These are phyloP conservation scores for Pegoplata infirma DNA, from an alignment of 2,888 invertebrate genomes.

Conservation along the genomic window DNA sequence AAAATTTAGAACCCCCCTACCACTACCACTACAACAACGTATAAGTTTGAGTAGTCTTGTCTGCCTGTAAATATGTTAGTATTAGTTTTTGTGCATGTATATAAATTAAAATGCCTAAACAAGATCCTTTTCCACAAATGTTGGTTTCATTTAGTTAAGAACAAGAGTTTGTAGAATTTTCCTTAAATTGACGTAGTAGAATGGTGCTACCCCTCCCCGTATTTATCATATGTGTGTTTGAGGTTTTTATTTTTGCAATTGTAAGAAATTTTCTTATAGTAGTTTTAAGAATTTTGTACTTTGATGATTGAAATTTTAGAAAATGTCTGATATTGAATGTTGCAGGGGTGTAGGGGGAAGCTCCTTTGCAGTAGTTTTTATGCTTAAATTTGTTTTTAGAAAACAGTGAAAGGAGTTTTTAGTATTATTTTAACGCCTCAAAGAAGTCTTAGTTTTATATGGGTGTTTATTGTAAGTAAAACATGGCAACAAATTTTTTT, in stretches of 20 bases:
- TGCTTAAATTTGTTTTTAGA: neutral
- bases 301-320: constrained; percentile 46
- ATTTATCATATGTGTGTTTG: constrained; percentile 3
- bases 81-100: no score
- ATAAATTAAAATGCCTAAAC: constrained; percentile 55
- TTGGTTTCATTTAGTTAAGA: neutral
- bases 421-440: neutral
- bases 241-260: constrained; percentile 41
- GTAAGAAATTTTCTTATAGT: constrained; percentile 42
- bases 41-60: neutral
- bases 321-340: constrained; percentile 15
- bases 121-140: constrained; percentile 42
- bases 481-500: neutral
- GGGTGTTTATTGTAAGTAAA: neutral
- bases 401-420: neutral
- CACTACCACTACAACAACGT: neutral
- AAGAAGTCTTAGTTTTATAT: neutral
- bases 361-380: neutral
- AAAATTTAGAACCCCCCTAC: constrained; percentile 14
- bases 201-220: no score
- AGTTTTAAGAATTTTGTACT: constrained; percentile 54
- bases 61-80: neutral
- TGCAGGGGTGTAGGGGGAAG: neutral
- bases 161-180: neutral
- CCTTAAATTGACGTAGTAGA: neutral